Evolutionary conservation across 2,797 vertebrate species (phyloP).

Genomic region (Phoebastria nigripes): DNA sequence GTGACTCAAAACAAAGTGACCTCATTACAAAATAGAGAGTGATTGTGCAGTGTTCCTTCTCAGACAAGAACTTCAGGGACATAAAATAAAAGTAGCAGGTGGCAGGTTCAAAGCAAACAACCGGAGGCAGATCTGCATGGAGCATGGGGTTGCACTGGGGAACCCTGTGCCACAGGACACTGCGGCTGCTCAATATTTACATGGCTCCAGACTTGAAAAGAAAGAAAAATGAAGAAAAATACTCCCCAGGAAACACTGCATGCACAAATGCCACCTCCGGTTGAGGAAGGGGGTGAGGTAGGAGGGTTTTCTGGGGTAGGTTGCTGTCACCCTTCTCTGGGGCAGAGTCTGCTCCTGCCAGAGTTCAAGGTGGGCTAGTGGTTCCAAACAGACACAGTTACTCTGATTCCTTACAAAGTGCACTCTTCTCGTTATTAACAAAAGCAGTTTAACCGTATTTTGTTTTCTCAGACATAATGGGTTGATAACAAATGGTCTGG

Average conservation of each 20-base stretch:
- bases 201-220: neutral
- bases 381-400: neutral
- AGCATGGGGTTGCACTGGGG: neutral
- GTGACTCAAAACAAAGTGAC: neutral
- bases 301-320: neutral
- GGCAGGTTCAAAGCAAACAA: conserved; percentile 32
- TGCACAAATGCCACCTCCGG: neutral
- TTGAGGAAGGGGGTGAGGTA: neutral
- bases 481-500: neutral
- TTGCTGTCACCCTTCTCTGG: neutral
- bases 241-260: neutral
- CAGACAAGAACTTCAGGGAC: neutral
- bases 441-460: neutral
- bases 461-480: neutral
- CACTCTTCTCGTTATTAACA: neutral
- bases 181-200: neutral
- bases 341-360: neutral
- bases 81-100: conserved; percentile 41
- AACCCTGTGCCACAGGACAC: neutral
- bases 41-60: neutral
- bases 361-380: neutral
- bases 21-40: neutral
- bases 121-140: neutral
- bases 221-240: neutral
- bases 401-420: neutral